These are phyloP conservation scores for Stegophylla sp. DNA, from an alignment of 2,888 invertebrate genomes.

Conservation along the genomic window DNA sequence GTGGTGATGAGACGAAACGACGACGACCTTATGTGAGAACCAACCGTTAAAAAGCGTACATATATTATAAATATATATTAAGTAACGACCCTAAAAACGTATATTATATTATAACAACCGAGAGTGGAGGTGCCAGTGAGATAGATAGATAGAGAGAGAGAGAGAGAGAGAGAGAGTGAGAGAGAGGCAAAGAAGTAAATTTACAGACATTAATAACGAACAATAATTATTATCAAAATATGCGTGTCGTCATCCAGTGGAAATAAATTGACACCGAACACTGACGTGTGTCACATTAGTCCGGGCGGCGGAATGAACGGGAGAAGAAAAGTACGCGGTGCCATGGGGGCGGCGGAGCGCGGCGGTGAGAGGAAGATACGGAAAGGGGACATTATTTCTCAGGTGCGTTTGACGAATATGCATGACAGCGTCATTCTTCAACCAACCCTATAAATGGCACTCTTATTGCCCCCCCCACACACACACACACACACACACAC, in stretches of 20 bases:
- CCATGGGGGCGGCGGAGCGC: background rate
- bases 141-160: conserved; percentile 8
- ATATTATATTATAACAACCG: conserved; percentile 14
- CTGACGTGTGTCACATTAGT: conserved; percentile 58
- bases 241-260: conserved; percentile 57
- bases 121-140: background rate
- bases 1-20: background rate
- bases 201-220: conserved; percentile 55
- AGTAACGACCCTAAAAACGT: conserved; percentile 25
- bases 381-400: conserved; percentile 41
- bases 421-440: conserved; percentile 58
- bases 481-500: background rate
- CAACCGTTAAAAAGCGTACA: conserved; percentile 35
- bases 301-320: conserved; percentile 9
- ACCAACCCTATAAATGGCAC: conserved; percentile 56
- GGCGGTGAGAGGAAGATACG: no score
- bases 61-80: background rate
- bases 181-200: conserved; percentile 19
- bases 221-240: conserved; percentile 56
- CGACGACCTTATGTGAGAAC: conserved; percentile 46
- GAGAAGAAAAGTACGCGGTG: background rate
- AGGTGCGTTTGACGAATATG: conserved; percentile 59
- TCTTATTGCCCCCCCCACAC: conserved; percentile 40
- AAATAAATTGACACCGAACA: conserved; percentile 59
- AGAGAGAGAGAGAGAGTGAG: conserved; percentile 11